Percentiles rank a stretch among this genome's conserved stretches.
Conservation (phyloP, 2,797 vertebrate genomes). For the Sylvilagus floridanus region DNA sequence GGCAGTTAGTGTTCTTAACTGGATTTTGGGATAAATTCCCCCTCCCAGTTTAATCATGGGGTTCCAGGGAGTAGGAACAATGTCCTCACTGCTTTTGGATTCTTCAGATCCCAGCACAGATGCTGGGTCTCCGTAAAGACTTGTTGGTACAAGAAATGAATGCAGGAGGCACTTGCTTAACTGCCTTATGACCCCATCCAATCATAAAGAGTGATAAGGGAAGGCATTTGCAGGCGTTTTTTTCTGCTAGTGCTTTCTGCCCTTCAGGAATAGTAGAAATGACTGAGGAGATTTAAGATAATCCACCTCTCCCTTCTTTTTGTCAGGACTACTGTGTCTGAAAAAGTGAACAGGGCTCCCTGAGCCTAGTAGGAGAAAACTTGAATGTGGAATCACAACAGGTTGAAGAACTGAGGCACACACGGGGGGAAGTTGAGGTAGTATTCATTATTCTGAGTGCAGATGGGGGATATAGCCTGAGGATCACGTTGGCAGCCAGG, state of each 20-base stretch:
- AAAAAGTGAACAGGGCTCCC: constrained; percentile 47
- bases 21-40: constrained; percentile 1
- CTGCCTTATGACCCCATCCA: constrained; percentile 54
- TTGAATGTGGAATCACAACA: constrained; percentile 43
- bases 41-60: constrained; percentile 12
- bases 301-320: neutral
- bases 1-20: constrained; percentile 12
- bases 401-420: constrained; percentile 47
- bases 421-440: neutral
- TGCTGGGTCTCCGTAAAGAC: constrained; percentile 42
- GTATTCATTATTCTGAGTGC: neutral
- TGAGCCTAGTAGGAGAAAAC: constrained; percentile 50
- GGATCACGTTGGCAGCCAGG: neutral
- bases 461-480: neutral
- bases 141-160: constrained; percentile 59
- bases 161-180: constrained; percentile 52
- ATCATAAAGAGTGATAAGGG: constrained; percentile 69
- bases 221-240: constrained; percentile 69
- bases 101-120: constrained; percentile 65
- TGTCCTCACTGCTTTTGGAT: constrained; percentile 52
- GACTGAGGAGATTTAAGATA: constrained; percentile 71
- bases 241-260: constrained; percentile 62
- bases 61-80: neutral
- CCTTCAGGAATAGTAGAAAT: constrained; percentile 64
- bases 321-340: constrained; percentile 15